Evolutionary conservation across 2,888 invertebrate genomes (phyloP), one percentile per base, ranked within the genome.

Genomic region (Cataglyphis altisquamis): DNA sequence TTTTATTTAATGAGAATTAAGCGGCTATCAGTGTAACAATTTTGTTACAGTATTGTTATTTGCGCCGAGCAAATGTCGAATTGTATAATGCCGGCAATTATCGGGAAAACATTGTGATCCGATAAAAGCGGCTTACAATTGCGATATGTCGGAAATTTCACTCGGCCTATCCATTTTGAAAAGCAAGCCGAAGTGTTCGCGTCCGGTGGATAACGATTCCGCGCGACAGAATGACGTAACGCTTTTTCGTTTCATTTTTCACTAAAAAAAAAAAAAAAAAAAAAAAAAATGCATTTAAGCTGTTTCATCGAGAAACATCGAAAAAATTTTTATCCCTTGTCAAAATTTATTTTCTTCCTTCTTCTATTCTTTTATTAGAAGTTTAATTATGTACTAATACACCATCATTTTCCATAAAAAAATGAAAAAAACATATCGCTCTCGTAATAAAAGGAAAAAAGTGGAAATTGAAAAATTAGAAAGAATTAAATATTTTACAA

Each of bases 1-100:
- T 83, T 78, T 67, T 55, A 62, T 68, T 83, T 83, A 83, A 78
- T 68, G 63, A 63, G 78, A 70, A 78, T 83, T 83, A 78, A 78
- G 62, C 62, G 77, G 39, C 32, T 67, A 80, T 70, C 66, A 32
- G 10, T 45, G 39, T 45, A 68, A 41, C n/a, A 68, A 77, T 52
- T 75, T 78, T 60, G 63, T 83, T 77, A 41, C 52, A 25, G 36
- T 78, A 78, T 68, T 67, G 60, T 78, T 63, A 36, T 66, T 83
- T 66, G 67, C 21, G 63, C 63, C 32, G 41, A 32, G 21, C 21
- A 70, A 29, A 29, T 29, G n/a, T 77, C 74, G 74, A 75, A 64
- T 75, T 64, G 48, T 74, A 77, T 77, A 72, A 80, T 72, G 45
- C 45, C 78, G 70, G 70, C 70, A 78, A 60, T 78, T 78, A 80